Percentiles rank a stretch among this genome's conserved stretches.
These are phyloP conservation scores for Meloidogyne exigua DNA, from an alignment of 1,140 invertebrate genomes.

Conservation along the genomic window DNA sequence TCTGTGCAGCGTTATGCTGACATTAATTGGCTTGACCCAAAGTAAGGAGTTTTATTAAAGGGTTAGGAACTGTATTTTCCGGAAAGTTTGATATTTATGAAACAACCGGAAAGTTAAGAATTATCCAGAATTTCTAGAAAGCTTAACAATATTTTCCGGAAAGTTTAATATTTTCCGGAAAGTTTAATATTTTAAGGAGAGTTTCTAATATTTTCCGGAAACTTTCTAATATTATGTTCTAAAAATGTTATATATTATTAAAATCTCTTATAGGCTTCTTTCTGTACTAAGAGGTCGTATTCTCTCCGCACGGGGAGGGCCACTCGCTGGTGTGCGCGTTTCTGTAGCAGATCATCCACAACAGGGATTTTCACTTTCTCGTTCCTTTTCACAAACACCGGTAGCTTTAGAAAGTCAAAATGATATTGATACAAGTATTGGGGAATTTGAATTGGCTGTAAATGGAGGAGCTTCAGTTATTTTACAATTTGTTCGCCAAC, in stretches of 20 bases:
- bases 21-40: slow-evolving; percentile 90
- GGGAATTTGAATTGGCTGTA: slow-evolving; percentile 32
- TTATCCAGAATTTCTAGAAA: too few relatives aligned
- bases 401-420: slow-evolving; percentile 82
- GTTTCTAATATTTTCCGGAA: neutral
- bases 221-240: neutral
- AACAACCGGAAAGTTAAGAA: too few relatives aligned
- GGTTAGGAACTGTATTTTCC: neutral
- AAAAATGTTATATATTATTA: neutral
- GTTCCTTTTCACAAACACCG: slow-evolving; percentile 52
- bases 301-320: slow-evolving; percentile 82
- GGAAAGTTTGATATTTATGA: neutral
- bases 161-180: too few relatives aligned
- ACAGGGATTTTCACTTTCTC: slow-evolving; percentile 73
- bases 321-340: slow-evolving; percentile 87
- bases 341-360: slow-evolving; percentile 84
- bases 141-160: too few relatives aligned
- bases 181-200: too few relatives aligned
- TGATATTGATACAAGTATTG: slow-evolving; percentile 15
- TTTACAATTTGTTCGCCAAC: slow-evolving; percentile 84
- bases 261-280: slow-evolving; percentile 75
- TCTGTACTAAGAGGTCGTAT: slow-evolving; percentile 91
- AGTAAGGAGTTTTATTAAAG: slow-evolving; percentile 70
- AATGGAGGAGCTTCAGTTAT: slow-evolving; percentile 73
- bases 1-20: slow-evolving; percentile 93